Percentiles rank a stretch among this genome's conserved stretches.
Evolutionary conservation across 1,140 invertebrate species (phyloP).

Genomic region (Diorhabda carinulata): DNA sequence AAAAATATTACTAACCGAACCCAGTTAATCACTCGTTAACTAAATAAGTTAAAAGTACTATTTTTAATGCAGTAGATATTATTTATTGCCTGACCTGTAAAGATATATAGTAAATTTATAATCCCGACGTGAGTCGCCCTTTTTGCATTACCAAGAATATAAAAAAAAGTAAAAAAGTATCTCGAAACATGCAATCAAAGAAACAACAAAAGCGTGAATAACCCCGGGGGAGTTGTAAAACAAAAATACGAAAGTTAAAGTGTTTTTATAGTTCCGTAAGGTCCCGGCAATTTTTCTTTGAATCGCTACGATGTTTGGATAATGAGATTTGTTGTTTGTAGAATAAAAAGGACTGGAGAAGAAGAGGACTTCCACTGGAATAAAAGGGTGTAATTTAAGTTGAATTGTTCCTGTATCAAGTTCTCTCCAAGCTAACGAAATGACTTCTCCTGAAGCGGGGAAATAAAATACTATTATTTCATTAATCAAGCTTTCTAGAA

Average conservation of each 20-base stretch:
- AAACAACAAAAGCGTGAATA: conserved; percentile 2
- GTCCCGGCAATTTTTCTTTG: neutral
- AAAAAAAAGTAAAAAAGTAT: conserved; percentile 1
- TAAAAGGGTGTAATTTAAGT: neutral
- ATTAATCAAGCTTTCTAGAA: too few relatives aligned
- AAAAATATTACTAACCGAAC: too few relatives aligned
- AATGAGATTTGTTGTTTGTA: conserved; percentile 1
- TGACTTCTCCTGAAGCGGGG: too few relatives aligned
- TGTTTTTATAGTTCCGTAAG: conserved; percentile 2
- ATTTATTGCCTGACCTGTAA: too few relatives aligned
- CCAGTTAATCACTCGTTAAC: too few relatives aligned
- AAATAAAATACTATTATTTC: too few relatives aligned
- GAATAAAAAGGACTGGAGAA: neutral
- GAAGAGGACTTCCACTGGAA: neutral
- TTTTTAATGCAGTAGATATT: too few relatives aligned
- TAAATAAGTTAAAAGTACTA: too few relatives aligned
- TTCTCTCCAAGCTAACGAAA: too few relatives aligned
- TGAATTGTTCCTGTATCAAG: neutral
- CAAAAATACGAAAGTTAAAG: conserved; percentile 2
- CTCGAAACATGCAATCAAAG: neutral
- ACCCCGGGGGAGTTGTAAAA: neutral
- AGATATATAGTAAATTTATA: too few relatives aligned
- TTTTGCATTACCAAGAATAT: neutral
- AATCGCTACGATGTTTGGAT: conserved; percentile 2
- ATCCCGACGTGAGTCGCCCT: too few relatives aligned